Base-by-base conservation (phyloP, 2,797 vertebrate genomes). In the Sternarchorhynchus goeldii region DNA sequence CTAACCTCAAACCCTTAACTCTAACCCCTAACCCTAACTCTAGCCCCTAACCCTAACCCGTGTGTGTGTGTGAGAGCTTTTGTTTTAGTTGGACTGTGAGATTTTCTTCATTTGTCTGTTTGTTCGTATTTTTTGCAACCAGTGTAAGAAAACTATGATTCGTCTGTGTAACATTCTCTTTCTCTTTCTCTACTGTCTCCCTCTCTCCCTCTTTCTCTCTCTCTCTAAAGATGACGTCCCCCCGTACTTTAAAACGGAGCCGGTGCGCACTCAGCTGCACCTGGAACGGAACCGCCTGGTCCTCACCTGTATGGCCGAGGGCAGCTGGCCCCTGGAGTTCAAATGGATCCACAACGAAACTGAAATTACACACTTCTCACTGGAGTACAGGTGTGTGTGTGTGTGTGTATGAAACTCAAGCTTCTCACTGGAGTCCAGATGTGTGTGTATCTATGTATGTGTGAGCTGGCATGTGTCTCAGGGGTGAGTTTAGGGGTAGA, bases 311-410 rank as follows among this genome's bases (percentile, higher is more conserved):
- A 98, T 99, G 97, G 97, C 97, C 0, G 97, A 99, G 87, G 97
- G 97, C 83, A 98, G 97, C 91, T 99, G 97, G 97, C 97, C 97
- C 0, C 93, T 99, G 20, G 97, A 99, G 88, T 99, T 98, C 90
- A 97, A 97, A 87, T 99, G 97, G 97, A 91, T 98, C 17, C 95
- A 97, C 88, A 96, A 98, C 59, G 93, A 89, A 31, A 93, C 83
- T 0, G 95, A 99, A 85, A 94, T 99, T 70, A 98, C 96, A 14
- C 94, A 93, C 31, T 99, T 98, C 92, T 98, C 97, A 12, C 88
- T 99, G 91, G 97, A 98, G 66, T 99, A 99, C 93, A 94, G 97
- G 97, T 96, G 87, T 90, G 91, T 76, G 62, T 50, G 16, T 74
- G 16, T 62, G 78, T 66, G 53, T 6, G 39, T 64, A 34, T 41